Evolutionary conservation across 2,113 vertebrate species (phyloP).

Genomic region (Anser brachyrhynchus): DNA sequence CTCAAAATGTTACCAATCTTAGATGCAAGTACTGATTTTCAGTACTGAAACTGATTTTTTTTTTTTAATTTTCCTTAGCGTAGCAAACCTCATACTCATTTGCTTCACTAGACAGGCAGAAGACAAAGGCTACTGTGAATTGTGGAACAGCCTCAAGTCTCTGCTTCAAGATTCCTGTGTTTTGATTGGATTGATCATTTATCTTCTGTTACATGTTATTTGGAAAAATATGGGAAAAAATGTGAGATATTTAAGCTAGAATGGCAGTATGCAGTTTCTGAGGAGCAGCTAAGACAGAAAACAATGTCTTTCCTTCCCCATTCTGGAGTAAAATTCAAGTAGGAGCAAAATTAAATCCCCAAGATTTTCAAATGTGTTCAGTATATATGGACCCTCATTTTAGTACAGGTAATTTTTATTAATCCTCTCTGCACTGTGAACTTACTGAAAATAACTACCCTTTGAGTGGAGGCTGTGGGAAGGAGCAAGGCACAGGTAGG

Average conservation of each 20-base stretch:
- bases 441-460: background rate
- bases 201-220: background rate
- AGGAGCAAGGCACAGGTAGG: background rate
- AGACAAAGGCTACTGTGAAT: background rate
- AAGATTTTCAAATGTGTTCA: background rate
- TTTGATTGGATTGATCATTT: background rate
- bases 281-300: background rate
- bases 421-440: background rate
- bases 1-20: background rate
- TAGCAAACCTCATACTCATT: background rate
- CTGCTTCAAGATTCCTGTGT: background rate
- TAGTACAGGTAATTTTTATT: background rate
- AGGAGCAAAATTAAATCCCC: background rate
- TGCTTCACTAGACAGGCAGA: background rate
- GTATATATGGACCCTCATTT: background rate
- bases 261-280: background rate
- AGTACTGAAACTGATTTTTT: background rate
- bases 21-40: background rate
- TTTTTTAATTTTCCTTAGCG: background rate
- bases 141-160: background rate
- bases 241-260: background rate
- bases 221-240: background rate
- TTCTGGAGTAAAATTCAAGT: background rate
- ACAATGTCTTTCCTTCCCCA: background rate
- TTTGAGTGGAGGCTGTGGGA: background rate